These are phyloP conservation scores for Heliocidaris tuberculata DNA, from an alignment of 35 echinoderm and acorn worm genomes.

Conservation along the genomic window DNA sequence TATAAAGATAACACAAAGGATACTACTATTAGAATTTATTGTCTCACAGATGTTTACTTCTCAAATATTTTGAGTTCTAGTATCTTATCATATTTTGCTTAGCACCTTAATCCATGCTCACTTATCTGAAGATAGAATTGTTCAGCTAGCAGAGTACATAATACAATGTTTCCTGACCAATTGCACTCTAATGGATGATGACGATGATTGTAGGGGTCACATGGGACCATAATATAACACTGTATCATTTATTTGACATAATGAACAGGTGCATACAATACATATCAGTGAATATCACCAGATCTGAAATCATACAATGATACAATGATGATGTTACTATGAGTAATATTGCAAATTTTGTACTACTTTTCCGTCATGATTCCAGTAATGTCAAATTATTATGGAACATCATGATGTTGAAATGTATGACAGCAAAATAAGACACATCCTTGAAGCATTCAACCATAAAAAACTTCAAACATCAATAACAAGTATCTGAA, in stretches of 20 bases:
- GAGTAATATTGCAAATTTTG: no score
- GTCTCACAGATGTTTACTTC: not conserved
- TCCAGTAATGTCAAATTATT: no score
- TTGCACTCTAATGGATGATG: not conserved
- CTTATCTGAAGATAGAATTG: not conserved
- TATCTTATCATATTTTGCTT: conserved; percentile 19
- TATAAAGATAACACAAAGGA: not conserved
- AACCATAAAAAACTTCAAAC: not conserved
- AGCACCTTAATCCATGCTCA: not conserved
- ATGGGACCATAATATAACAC: not conserved
- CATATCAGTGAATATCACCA: not conserved
- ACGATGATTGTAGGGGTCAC: not conserved
- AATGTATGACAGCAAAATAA: no score
- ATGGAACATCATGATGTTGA: no score
- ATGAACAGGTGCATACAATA: not conserved
- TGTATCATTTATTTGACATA: not conserved
- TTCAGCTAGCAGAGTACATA: not conserved
- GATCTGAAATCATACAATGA: not conserved
- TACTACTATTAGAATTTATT: not conserved
- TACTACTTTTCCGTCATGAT: no score
- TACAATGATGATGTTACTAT: no score
- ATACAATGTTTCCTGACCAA: conserved; percentile 39
- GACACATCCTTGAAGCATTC: not conserved
- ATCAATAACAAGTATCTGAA: not conserved
- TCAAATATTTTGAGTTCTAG: not conserved